phyloP scores from a whole-genome alignment of 1,140 invertebrate species.

The Samia ricini region DNA sequence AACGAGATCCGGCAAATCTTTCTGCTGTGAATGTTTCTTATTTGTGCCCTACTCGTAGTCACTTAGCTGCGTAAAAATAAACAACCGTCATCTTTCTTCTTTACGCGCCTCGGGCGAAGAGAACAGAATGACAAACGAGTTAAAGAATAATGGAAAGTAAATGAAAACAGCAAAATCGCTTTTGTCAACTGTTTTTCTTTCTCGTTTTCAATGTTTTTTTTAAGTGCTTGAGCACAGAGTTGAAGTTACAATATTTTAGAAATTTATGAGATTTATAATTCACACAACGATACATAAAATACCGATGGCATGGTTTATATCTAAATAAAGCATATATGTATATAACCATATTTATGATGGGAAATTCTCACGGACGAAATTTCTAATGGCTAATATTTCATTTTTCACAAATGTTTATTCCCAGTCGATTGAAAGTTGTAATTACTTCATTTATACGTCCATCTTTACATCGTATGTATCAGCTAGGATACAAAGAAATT shows the following conservation, averaged over 20 bases:
- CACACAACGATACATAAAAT: background rate
- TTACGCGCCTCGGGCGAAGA: constrained; percentile 46
- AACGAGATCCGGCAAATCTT: constrained; percentile 46
- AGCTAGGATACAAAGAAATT: background rate
- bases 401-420: no score
- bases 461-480: background rate
- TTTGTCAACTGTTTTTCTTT: constrained; percentile 57
- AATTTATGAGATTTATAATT: constrained; percentile 4
- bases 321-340: no score
- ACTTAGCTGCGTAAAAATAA: constrained; percentile 65
- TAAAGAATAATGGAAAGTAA: constrained; percentile 73
- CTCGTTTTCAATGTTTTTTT: constrained; percentile 27
- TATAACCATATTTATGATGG: no score
- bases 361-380: no score
- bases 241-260: constrained; percentile 23
- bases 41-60: constrained; percentile 34
- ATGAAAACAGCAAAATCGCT: constrained; percentile 69
- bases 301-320: no score
- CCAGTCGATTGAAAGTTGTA: no score
- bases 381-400: no score
- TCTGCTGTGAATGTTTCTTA: constrained; percentile 35
- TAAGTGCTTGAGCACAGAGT: constrained; percentile 25
- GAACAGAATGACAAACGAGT: constrained; percentile 72
- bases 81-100: constrained; percentile 64
- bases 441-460: background rate